These are phyloP conservation scores for Epizoanthus illoricatus DNA, from an alignment of 92 coral and sea anemone species.

Conservation along the genomic window DNA sequence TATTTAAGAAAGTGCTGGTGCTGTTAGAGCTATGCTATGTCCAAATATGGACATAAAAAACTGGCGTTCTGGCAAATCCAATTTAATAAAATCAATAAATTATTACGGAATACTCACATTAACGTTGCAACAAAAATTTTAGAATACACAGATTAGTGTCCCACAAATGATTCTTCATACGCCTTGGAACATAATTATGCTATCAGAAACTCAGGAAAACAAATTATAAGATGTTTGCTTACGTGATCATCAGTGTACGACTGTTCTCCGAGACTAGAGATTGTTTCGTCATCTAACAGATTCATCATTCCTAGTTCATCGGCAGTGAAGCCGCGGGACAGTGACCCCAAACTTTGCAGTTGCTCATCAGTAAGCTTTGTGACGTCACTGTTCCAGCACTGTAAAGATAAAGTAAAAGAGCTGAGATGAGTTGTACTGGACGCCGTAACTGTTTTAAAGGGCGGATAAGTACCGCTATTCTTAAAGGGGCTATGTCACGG, in stretches of 20 bases:
- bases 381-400: slow-evolving; percentile 20
- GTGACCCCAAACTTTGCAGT: neutral
- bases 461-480: too few relatives aligned
- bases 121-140: too few relatives aligned
- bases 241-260: slow-evolving; percentile 9
- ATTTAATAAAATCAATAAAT: too few relatives aligned
- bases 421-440: too few relatives aligned
- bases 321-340: slow-evolving; percentile 14
- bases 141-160: too few relatives aligned
- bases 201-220: neutral
- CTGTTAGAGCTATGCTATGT: too few relatives aligned
- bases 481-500: too few relatives aligned
- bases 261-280: neutral
- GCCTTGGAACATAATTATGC: neutral
- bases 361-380: neutral
- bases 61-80: too few relatives aligned
- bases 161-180: neutral
- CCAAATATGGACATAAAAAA: too few relatives aligned
- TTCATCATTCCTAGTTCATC: slow-evolving; percentile 25
- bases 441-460: too few relatives aligned
- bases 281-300: slow-evolving; percentile 11
- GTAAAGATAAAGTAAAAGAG: neutral
- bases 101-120: too few relatives aligned
- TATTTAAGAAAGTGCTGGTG: too few relatives aligned
- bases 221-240: neutral